Base-by-base conservation (phyloP, 2,888 invertebrate species). In the Tetheella fluctuosa region DNA sequence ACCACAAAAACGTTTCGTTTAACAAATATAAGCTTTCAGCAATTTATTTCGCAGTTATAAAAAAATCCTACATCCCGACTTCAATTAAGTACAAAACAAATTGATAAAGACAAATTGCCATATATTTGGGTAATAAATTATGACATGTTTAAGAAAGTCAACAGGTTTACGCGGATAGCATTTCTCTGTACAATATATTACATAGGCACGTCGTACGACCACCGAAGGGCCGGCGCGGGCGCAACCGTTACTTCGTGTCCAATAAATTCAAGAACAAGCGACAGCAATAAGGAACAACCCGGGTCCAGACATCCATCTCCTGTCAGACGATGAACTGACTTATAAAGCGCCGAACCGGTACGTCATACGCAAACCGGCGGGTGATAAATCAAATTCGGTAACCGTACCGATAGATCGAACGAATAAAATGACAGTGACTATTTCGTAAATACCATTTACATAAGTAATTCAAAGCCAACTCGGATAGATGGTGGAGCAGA, bases 221-320 rank as follows among this genome's bases (percentile, higher is more conserved):
- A 82, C 80, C 79, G 77, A 71, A 80, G 76, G 79, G 72, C 73
- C 79, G 65, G 68, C 71, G 73, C 70, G 73, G 74, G 76, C 75
- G 80, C 82, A 79, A 85, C 90, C 87, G 88, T 89, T 90, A 89
- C 81, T 87, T 88, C 90, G 89, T 89, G 88, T 85, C 85, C 86
- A 89, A 91, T 91, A 91, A 90, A 91, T 89, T 85, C 81, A 84
- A 84, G 84, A 86, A 87, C 85, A 88, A 91, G 86, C 86, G 86
- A 89, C 89, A 83, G 87, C 86, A 84, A 87, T 87, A 85, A 89
- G 88, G 86, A 85, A 89, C 85, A 78, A 67, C 73, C 73, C 69
- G 74, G 70, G 76, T 80, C 79, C 76, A 80, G 80, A 81, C 88
- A 90, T 91, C 88, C 85, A 88, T 91, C 90, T 86, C 79, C 80